Percentiles rank a stretch among this genome's conserved stretches.
Evolutionary conservation across 2,888 invertebrate genomes (phyloP).

Genomic region (Aporophyla nigra): DNA sequence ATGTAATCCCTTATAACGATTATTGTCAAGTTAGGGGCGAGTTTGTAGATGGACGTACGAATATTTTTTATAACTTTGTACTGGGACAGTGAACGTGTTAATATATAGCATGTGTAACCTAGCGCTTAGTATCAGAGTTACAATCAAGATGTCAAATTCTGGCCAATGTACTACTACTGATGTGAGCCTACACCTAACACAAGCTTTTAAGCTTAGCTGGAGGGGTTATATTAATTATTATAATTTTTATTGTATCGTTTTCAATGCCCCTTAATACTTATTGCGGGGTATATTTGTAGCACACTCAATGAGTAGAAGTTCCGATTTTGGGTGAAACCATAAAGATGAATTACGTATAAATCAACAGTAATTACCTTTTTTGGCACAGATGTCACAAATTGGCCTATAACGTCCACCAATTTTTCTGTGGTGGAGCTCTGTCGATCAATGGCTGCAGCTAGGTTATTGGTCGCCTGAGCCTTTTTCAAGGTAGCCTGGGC

Average conservation of each 20-base stretch:
- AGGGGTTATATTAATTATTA: slow-evolving; percentile 11
- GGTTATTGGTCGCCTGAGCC: neutral
- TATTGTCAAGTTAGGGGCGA: too few species aligned
- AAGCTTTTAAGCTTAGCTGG: slow-evolving; percentile 1
- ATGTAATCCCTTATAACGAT: too few species aligned
- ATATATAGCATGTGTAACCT: neutral
- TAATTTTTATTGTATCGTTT: neutral
- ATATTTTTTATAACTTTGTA: too few species aligned
- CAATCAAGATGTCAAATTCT: slow-evolving; percentile 9
- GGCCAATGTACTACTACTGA: slow-evolving; percentile 1
- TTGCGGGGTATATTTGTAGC: slow-evolving; percentile 11
- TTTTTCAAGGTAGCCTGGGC: neutral
- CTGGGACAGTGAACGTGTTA: too few species aligned
- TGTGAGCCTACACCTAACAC: neutral
- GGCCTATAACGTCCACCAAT: slow-evolving; percentile 8
- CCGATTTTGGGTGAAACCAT: neutral
- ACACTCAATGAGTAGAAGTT: slow-evolving; percentile 11
- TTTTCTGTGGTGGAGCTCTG: slow-evolving; percentile 11
- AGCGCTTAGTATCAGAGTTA: slow-evolving; percentile 6
- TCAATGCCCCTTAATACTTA: neutral
- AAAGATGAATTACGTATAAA: neutral
- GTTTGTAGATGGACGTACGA: too few species aligned
- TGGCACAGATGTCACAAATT: neutral
- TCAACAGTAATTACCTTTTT: slow-evolving; percentile 20
- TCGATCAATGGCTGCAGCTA: neutral